A percentile compares a stretch with the other conserved stretches of the same genome.
Evolutionary conservation across 2,888 invertebrate genomes (phyloP).

Genomic region (Rhopalosiphum nymphaeae): DNA sequence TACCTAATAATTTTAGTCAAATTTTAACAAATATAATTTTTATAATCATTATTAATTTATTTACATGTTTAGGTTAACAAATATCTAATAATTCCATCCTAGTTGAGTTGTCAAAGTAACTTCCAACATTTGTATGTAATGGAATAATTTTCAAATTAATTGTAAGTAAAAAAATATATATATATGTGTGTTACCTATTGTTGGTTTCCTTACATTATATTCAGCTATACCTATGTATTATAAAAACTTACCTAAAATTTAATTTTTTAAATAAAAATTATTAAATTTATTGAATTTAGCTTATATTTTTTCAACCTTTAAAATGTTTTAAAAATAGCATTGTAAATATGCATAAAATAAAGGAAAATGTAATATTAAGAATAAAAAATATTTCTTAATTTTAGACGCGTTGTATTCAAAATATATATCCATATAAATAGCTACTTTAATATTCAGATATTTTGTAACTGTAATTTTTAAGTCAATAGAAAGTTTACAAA

Average conservation of each 20-base stretch:
- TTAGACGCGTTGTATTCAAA: not conserved
- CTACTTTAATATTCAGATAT: not conserved
- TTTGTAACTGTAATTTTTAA: not conserved
- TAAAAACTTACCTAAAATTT: conserved; percentile 2
- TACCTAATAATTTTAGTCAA: not conserved
- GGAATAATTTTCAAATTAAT: conserved; percentile 33
- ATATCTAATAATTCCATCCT: conserved; percentile 16
- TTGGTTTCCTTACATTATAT: conserved; percentile 9
- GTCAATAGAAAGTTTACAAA: not conserved
- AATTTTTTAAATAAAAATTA: conserved; percentile 12
- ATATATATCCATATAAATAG: not conserved
- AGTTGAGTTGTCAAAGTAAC: conserved; percentile 26
- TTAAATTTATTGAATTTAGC: not conserved
- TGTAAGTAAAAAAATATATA: conserved; percentile 29
- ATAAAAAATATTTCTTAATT: not conserved
- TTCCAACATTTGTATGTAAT: conserved; percentile 38
- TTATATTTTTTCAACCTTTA: not conserved
- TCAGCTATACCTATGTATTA: not conserved
- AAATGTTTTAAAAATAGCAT: not conserved
- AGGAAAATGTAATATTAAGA: not conserved
- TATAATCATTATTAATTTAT: conserved; percentile 25
- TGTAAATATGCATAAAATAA: not conserved
- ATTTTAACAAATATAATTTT: not conserved
- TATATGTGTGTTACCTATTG: not conserved
- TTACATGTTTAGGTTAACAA: conserved; percentile 46